Evolutionary conservation across 2,113 vertebrate genomes (phyloP), one percentile per base, ranked within the genome.

Genomic region (Oophaga pumilio): DNA sequence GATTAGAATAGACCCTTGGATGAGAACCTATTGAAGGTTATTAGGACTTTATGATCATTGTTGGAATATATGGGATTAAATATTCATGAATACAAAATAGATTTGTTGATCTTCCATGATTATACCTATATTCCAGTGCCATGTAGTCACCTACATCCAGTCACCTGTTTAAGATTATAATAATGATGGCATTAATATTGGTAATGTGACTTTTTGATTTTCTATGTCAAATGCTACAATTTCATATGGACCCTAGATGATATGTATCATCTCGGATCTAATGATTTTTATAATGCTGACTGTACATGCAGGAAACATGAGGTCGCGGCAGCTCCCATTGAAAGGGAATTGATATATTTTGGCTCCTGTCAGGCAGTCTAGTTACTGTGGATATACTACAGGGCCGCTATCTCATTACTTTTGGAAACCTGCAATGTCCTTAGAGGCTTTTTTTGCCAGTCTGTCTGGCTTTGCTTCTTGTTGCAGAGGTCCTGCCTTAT

Each of bases 331-430:
- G 56, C 56, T 50, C 33, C 43, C 80, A 82, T 33, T 66, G 80
- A 68, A 82, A 66, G 49, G 62, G 20, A 83, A 66, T 24, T 49
- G 28, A 83, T 68, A 83, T 69, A 68, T 68, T 50, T 66, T 82
- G 80, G 80, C 79, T 82, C 79, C 79, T 82, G 80, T 64, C 62
- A 82, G 80, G 9, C 33, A 66, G 62, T 82, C 79, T 82, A 82
- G 22, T 82, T 82, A 82, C 81, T 68, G 62, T 83, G 64, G 43
- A 83, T 69, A 83, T 83, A 83, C 57, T 82, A 43, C 62, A 66
- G 62, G 80, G 80, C 52, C 26, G 56, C 78, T 80, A 80, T 60
- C 80, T 82, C 57, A 62, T 62, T 62, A 82, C 79, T 82, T 77
- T 56, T 82, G 79, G 79, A 82, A 82, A 49, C 28, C 28, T 82